These are phyloP conservation scores for Gymnothorax javanicus DNA, from an alignment of 2,797 vertebrate species.

Conservation along the genomic window DNA sequence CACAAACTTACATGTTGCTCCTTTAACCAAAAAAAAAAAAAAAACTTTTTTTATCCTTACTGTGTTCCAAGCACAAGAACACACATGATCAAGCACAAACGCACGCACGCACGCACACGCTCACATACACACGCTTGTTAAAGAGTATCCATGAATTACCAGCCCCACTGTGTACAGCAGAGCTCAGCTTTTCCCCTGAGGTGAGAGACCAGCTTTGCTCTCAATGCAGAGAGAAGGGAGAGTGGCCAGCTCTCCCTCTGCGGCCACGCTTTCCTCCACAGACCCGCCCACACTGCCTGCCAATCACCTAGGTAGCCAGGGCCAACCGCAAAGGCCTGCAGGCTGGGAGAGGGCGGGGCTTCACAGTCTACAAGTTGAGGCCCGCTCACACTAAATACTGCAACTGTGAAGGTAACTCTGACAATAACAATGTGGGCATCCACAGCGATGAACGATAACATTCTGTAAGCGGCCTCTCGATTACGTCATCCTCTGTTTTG, in stretches of 20 bases:
- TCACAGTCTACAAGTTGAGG: not conserved
- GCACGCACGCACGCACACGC: slow-evolving; percentile 25
- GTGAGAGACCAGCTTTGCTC: slow-evolving; percentile 48
- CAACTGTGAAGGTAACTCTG: too few relatives aligned
- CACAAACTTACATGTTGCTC: too few relatives aligned
- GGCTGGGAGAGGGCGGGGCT: not conserved
- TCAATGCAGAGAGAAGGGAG: not conserved
- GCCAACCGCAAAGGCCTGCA: not conserved
- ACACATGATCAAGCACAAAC: too few relatives aligned
- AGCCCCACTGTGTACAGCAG: slow-evolving; percentile 44
- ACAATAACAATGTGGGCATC: too few relatives aligned
- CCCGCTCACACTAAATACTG: not conserved
- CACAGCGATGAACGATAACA: too few relatives aligned
- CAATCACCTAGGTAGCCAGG: not conserved
- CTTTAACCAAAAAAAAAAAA: too few relatives aligned
- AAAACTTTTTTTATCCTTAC: too few relatives aligned
- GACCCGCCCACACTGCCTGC: not conserved
- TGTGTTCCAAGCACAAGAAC: too few relatives aligned
- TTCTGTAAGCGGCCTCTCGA: too few relatives aligned
- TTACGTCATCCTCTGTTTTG: too few relatives aligned
- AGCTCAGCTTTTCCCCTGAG: slow-evolving; percentile 38
- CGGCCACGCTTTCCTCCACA: not conserved
- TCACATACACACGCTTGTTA: not conserved
- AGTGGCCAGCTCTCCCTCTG: not conserved
- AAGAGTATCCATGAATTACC: slow-evolving; percentile 31